Base-by-base conservation (phyloP, 2,888 invertebrate genomes). In the Cheilosia grossa region DNA sequence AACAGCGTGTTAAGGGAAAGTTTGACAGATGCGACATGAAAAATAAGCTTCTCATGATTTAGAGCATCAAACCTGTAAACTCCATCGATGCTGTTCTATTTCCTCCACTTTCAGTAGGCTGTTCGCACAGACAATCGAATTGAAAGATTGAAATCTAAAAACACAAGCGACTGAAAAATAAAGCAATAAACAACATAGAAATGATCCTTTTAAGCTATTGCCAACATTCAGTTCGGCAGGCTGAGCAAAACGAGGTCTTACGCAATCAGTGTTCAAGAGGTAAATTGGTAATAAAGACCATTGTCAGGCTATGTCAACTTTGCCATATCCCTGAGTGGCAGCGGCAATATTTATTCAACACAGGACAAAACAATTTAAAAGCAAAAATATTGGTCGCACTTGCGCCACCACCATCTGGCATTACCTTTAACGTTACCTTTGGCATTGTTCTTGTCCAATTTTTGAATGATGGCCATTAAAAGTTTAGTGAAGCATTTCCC, bases 381-480 rank as follows among this genome's bases (percentile, higher is more conserved):
- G 53, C 61, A 63, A 61, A 72, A 44, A 37, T 58, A 37, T 37
- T 27, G 15, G 44, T 47, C 19, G n/a, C 40, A 51, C n/a, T 37
- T 27, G 30, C 4, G 9, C 27, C 7, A 33, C 66, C 21, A 42
- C 13, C 67, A 30, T 30, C 30, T 9, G 30, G 30, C 13, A 37
- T 7, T 17, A 13, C 33, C 49, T 21, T 21, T 17, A n/a, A 13
- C 5, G 27, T 5, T 54, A 19, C 24, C 37, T 33, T 27, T 30
- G 37, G 17, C 70, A 51, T 61, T 61, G 72, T 61, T 73, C 61
- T 42, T 73, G 72, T 61, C 42, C 72, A 73, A 61, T 73, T 72
- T 61, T 44, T 51, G 21, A 73, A 63, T 53, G 53, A 73, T 53
- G 72, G 72, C 61, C 72, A 40, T 30, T 73, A 61, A 63, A 61